Evolutionary conservation across 2,113 vertebrate genomes (phyloP).

Genomic region (Mesembrinibis cayennensis): DNA sequence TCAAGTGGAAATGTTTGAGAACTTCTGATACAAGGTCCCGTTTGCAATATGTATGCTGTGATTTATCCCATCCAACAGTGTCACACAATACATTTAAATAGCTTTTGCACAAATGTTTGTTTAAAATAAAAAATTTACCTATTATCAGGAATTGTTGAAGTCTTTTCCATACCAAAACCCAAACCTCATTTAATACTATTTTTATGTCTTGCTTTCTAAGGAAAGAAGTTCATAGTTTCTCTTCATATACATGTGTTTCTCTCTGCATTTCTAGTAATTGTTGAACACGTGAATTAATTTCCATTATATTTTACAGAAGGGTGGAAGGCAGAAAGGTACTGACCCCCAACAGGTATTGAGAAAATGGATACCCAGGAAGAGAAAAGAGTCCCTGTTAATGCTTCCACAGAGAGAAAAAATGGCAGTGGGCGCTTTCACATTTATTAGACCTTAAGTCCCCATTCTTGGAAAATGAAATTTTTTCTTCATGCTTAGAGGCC

Average conservation of each 20-base stretch:
- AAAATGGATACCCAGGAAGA: neutral
- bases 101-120: neutral
- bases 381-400: neutral
- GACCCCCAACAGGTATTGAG: neutral
- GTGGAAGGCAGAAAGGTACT: neutral
- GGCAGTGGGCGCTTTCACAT: neutral
- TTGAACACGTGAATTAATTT: neutral
- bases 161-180: neutral
- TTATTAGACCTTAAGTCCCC: neutral
- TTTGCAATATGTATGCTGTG: neutral
- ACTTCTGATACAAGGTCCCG: neutral
- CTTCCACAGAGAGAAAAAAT: neutral
- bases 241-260: neutral
- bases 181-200: neutral
- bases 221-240: neutral
- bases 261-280: neutral
- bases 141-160: neutral
- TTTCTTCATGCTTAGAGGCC: neutral
- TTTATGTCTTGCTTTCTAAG: neutral
- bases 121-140: neutral
- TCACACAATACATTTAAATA: neutral
- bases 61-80: neutral
- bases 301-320: neutral
- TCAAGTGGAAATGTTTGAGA: slow-evolving; percentile 5
- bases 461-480: neutral